Percentiles rank a stretch among this genome's conserved stretches.
Conservation (phyloP, 1,140 invertebrate species). For the Zaprionus tsacasi region DNA sequence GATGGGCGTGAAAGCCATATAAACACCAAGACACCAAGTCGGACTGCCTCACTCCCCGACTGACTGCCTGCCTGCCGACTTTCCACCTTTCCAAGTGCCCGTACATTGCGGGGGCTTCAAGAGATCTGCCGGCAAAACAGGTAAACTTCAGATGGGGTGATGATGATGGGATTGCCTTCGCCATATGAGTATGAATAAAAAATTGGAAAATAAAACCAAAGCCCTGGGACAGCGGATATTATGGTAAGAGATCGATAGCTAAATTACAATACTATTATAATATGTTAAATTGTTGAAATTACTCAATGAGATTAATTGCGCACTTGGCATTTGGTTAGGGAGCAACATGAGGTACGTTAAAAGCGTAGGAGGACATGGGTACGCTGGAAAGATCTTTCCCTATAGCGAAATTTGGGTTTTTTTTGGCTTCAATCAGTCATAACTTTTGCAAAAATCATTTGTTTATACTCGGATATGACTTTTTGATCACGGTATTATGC, state of each 20-base stretch:
- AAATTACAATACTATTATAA: slow-evolving; percentile 3
- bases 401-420: slow-evolving; percentile 32
- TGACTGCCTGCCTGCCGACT: not conserved
- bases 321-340: not conserved
- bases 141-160: slow-evolving; percentile 13
- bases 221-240: not conserved
- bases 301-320: slow-evolving; percentile 4
- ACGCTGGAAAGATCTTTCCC: not conserved
- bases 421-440: not conserved
- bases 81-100: not conserved
- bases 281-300: not conserved
- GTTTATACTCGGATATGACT: no score
- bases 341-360: not conserved
- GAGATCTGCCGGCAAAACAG: slow-evolving; percentile 39
- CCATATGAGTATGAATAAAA: not conserved
- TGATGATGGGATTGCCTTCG: slow-evolving; percentile 1
- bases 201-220: not conserved
- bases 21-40: slow-evolving; percentile 39
- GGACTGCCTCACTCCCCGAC: not conserved
- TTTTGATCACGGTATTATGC: no score
- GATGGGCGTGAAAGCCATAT: slow-evolving; percentile 61
- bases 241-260: not conserved
- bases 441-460: no score
- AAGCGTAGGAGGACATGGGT: not conserved
- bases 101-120: slow-evolving; percentile 43